Evolutionary conservation across 2,888 invertebrate genomes (phyloP).

Genomic region (Tenthredo scrophulariae): DNA sequence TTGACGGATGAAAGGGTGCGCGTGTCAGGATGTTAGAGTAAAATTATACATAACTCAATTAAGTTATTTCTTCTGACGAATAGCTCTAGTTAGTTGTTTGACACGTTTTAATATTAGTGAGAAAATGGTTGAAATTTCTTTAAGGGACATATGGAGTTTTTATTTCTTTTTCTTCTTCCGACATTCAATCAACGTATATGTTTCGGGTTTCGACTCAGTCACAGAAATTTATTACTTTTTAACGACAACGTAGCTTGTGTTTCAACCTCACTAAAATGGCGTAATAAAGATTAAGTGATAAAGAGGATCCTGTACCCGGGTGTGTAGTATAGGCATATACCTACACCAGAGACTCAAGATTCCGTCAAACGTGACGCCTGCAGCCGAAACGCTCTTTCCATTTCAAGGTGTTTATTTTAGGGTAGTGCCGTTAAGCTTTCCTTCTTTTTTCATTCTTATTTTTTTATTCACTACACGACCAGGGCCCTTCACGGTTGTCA

Average conservation of each 20-base stretch:
- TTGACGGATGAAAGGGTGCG: slow-evolving; percentile 26
- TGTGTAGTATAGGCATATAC: background rate
- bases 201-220: slow-evolving; percentile 19
- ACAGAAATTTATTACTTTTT: slow-evolving; percentile 35
- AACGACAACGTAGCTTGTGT: slow-evolving; percentile 35
- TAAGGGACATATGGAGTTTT: background rate
- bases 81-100: background rate
- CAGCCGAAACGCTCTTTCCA: slow-evolving; percentile 23
- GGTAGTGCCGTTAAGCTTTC: slow-evolving; percentile 18
- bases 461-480: background rate
- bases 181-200: background rate
- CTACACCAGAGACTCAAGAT: slow-evolving; percentile 9
- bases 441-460: background rate
- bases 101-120: background rate
- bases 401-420: slow-evolving; percentile 41
- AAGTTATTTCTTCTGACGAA: slow-evolving; percentile 3
- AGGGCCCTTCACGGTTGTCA: background rate
- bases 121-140: background rate
- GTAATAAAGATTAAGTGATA: slow-evolving; percentile 46
- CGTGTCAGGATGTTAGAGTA: background rate
- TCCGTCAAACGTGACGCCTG: slow-evolving; percentile 43
- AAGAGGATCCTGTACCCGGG: slow-evolving; percentile 2
- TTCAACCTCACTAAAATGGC: slow-evolving; percentile 37
- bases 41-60: slow-evolving; percentile 21
- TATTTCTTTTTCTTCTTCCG: background rate